A percentile compares a stretch with the other conserved stretches of the same genome.
Evolutionary conservation across 2,888 invertebrate genomes (phyloP).

Genomic region (Spilosoma lubricipeda): DNA sequence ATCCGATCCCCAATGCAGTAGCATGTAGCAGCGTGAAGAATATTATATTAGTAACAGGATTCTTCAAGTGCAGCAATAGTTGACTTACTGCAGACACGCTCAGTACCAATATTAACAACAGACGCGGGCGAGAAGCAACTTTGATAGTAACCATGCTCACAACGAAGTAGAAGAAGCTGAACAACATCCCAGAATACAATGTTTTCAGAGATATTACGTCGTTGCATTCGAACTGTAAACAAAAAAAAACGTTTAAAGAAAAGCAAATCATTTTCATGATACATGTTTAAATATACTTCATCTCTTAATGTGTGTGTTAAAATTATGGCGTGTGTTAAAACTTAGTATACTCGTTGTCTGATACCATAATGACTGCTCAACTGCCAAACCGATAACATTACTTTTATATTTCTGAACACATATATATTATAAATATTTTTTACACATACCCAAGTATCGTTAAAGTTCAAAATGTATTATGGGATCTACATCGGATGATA

Average conservation of each 20-base stretch:
- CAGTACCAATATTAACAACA: constrained; percentile 73
- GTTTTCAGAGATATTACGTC: constrained; percentile 82
- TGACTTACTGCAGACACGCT: constrained; percentile 82
- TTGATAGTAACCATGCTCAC: constrained; percentile 78
- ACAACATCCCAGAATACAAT: constrained; percentile 86
- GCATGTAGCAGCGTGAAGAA: constrained; percentile 64
- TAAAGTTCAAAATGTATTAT: no score
- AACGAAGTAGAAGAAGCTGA: constrained; percentile 85
- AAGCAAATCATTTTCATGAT: no score
- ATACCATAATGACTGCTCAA: no score
- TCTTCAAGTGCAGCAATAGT: constrained; percentile 77
- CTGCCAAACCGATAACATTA: no score
- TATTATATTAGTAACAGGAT: constrained; percentile 61
- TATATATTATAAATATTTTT: no score
- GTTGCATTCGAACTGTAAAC: constrained; percentile 55
- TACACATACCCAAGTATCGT: no score
- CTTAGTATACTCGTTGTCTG: no score
- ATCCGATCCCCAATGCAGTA: constrained; percentile 60
- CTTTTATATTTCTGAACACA: no score
- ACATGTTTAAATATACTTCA: no score
- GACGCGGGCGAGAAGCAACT: constrained; percentile 82
- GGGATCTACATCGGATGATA: no score
- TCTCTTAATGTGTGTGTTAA: no score
- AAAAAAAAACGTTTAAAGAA: not conserved
- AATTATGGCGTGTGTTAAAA: no score